A percentile compares a stretch with the other conserved stretches of the same genome.
These are phyloP conservation scores for Radopholus similis DNA, from an alignment of 1,140 invertebrate species.

Conservation along the genomic window DNA sequence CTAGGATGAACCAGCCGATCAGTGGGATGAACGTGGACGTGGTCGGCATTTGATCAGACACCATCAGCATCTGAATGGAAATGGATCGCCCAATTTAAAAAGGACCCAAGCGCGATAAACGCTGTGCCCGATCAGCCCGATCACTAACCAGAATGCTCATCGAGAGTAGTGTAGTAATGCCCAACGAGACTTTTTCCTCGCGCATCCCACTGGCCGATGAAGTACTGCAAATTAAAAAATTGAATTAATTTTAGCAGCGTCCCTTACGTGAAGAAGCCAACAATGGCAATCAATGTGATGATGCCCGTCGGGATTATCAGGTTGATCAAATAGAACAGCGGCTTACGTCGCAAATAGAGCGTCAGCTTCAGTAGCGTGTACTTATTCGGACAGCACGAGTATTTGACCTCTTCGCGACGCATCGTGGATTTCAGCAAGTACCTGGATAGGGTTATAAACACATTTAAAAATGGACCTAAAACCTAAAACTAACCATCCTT, in stretches of 20 bases:
- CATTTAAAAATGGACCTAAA: background rate
- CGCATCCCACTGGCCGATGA: constrained; percentile 58
- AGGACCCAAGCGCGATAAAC: no score
- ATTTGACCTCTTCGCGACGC: constrained; percentile 50
- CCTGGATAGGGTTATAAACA: background rate
- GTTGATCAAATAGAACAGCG: constrained; percentile 57
- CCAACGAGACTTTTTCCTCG: constrained; percentile 54
- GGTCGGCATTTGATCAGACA: constrained; percentile 60
- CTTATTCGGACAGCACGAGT: constrained; percentile 56
- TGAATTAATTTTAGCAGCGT: background rate
- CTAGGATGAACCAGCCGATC: constrained; percentile 54
- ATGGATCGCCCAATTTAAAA: background rate
- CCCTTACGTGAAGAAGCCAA: constrained; percentile 55
- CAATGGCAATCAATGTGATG: constrained; percentile 59
- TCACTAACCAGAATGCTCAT: constrained; percentile 60
- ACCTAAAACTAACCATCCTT: constrained; percentile 55
- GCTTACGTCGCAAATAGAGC: constrained; percentile 52
- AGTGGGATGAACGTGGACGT: constrained; percentile 54
- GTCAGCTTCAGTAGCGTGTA: constrained; percentile 56
- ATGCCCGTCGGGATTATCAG: constrained; percentile 58
- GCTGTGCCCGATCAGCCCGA: no score
- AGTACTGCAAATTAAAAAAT: constrained; percentile 40
- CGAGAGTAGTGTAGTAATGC: constrained; percentile 53
- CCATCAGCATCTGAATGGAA: constrained; percentile 5
- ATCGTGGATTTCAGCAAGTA: constrained; percentile 37